Evolutionary conservation across 2,113 vertebrate genomes (phyloP).

Genomic region (Romanogobio albipinnatus): DNA sequence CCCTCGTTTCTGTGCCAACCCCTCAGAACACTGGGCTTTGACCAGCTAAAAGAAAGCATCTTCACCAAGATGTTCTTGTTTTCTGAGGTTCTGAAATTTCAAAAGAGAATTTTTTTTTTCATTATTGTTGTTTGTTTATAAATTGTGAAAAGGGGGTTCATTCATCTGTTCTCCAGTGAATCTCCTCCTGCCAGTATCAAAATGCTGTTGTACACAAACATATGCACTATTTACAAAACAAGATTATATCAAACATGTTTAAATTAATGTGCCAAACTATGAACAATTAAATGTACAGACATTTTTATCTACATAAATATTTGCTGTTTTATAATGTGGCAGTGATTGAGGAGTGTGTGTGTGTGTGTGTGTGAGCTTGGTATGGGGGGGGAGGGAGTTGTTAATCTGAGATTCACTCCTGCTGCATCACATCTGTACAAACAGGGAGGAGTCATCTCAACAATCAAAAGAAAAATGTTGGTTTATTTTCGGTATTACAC

Average conservation of each 20-base stretch:
- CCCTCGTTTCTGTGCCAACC: slow-evolving; percentile 55
- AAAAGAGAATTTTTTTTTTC: slow-evolving; percentile 22
- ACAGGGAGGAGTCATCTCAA: slow-evolving; percentile 49
- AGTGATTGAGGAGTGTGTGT: slow-evolving; percentile 48
- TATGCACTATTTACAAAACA: slow-evolving; percentile 84
- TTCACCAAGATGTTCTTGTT: background rate
- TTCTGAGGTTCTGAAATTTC: slow-evolving; percentile 13
- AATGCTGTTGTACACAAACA: slow-evolving; percentile 86
- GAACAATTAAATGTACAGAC: slow-evolving; percentile 87
- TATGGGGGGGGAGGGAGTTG: slow-evolving; percentile 50
- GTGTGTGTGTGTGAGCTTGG: slow-evolving; percentile 27
- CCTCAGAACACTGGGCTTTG: slow-evolving; percentile 39
- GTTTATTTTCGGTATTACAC: slow-evolving; percentile 42
- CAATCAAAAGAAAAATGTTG: slow-evolving; percentile 36
- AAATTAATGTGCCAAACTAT: slow-evolving; percentile 83
- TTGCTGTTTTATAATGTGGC: slow-evolving; percentile 70
- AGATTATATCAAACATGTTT: slow-evolving; percentile 67
- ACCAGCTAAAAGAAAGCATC: slow-evolving; percentile 26
- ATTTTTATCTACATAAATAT: slow-evolving; percentile 76
- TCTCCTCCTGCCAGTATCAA: slow-evolving; percentile 57
- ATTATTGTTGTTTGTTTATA: slow-evolving; percentile 47
- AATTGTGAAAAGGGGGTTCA: slow-evolving; percentile 45
- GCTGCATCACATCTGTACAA: slow-evolving; percentile 49
- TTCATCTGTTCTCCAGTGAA: slow-evolving; percentile 46
- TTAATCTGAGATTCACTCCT: slow-evolving; percentile 63